phyloP scores from a whole-genome alignment of 2,797 vertebrate species.

The Thunnus albacares region DNA sequence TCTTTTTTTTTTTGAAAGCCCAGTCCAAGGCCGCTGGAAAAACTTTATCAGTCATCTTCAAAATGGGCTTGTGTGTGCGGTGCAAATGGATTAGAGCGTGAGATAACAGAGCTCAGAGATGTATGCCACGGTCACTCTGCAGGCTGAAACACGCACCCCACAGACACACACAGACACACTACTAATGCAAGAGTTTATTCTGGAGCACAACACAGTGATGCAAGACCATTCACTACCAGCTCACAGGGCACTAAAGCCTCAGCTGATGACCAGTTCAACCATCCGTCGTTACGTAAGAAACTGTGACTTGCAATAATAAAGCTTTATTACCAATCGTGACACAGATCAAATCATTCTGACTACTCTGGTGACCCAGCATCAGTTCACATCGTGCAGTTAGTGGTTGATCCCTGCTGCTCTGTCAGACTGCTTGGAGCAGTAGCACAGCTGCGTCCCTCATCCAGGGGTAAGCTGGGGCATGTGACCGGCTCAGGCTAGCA shows the following conservation, averaged over 20 bases:
- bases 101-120: constrained; percentile 60
- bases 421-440: constrained; percentile 25
- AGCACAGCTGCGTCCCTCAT: constrained; percentile 27
- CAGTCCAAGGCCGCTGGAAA: constrained; percentile 35
- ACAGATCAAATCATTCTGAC: constrained; percentile 22
- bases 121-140: constrained; percentile 26
- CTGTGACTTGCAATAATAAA: constrained; percentile 40
- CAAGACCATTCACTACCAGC: constrained; percentile 40
- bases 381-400: constrained; percentile 18
- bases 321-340: neutral
- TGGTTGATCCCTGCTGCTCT: constrained; percentile 13
- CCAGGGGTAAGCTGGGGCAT: constrained; percentile 70
- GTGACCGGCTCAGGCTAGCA: constrained; percentile 64
- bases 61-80: constrained; percentile 27
- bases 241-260: constrained; percentile 5
- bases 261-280: constrained; percentile 26
- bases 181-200: neutral
- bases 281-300: constrained; percentile 30
- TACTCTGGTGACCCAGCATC: constrained; percentile 4
- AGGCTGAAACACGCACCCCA: constrained; percentile 29
- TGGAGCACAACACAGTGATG: constrained; percentile 35
- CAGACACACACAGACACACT: neutral
- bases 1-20: constrained; percentile 10
- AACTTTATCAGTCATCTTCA: constrained; percentile 48
- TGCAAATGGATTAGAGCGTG: constrained; percentile 38